Conservation (phyloP, 2,113 vertebrate species). For the Tringa solitaria region DNA sequence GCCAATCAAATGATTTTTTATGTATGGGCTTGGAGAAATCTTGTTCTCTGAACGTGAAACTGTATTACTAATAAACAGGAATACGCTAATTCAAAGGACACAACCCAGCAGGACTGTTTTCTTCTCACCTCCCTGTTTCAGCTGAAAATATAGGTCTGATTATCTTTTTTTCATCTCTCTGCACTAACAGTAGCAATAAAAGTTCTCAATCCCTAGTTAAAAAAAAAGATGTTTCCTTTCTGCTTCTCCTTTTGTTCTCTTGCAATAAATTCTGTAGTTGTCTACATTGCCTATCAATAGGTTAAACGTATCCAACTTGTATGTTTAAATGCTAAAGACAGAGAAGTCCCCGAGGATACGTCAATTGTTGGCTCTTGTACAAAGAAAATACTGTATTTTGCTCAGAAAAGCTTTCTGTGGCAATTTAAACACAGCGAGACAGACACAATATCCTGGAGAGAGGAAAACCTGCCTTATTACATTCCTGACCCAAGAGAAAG, state of each 20-base stretch:
- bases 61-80: background rate
- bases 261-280: slow-evolving; percentile 33
- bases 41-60: background rate
- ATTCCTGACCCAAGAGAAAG: slow-evolving; percentile 83
- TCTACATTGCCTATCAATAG: slow-evolving; percentile 45
- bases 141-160: background rate
- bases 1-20: background rate
- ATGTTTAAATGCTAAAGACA: slow-evolving; percentile 73
- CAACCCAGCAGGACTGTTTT: background rate
- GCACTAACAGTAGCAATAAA: background rate
- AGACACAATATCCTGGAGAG: slow-evolving; percentile 89
- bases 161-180: background rate
- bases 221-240: background rate
- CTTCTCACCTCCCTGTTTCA: background rate
- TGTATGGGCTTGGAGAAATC: background rate
- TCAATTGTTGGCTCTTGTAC: slow-evolving; percentile 82
- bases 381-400: slow-evolving; percentile 84
- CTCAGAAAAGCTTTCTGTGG: slow-evolving; percentile 81
- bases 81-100: background rate
- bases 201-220: background rate
- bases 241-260: background rate
- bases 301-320: slow-evolving; percentile 68
- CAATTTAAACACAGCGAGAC: slow-evolving; percentile 84
- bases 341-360: slow-evolving; percentile 74
- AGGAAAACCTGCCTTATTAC: slow-evolving; percentile 84